Evolutionary conservation across 2,888 invertebrate species (phyloP).

Genomic region (Ectemnius cavifrons): DNA sequence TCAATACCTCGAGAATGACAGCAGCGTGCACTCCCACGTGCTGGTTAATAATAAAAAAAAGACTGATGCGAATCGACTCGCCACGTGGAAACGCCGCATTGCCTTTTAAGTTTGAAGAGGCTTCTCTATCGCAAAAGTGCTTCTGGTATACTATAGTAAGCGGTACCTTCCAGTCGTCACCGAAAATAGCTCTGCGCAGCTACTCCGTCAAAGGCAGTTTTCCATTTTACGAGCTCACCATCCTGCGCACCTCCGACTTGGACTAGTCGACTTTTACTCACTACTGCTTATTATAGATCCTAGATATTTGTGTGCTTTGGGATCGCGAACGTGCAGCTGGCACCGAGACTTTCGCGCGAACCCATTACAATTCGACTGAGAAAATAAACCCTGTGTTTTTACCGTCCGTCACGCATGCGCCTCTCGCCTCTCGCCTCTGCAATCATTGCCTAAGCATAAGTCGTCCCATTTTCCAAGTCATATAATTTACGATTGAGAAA

Average conservation of each 20-base stretch:
- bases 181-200: constrained; percentile 42
- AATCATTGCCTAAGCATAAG: too few species aligned
- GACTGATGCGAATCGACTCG: background rate
- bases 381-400: too few species aligned
- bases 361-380: too few species aligned
- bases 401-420: too few species aligned
- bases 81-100: constrained; percentile 32
- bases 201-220: constrained; percentile 21
- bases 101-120: constrained; percentile 23
- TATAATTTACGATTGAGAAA: too few species aligned
- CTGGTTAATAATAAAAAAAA: background rate
- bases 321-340: background rate
- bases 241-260: constrained; percentile 12
- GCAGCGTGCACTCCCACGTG: background rate
- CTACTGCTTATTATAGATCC: constrained; percentile 25
- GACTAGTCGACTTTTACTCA: constrained; percentile 17
- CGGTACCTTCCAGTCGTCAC: constrained; percentile 7
- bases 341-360: too few species aligned
- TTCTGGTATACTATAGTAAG: constrained; percentile 14
- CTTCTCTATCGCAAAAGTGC: constrained; percentile 40
- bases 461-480: too few species aligned
- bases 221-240: constrained; percentile 40
- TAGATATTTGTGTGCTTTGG: constrained; percentile 19
- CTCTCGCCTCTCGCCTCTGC: too few species aligned
- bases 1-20: too few species aligned